Base-by-base conservation (phyloP, 2,888 invertebrate species). In the Lasioglossum zephyrum region DNA sequence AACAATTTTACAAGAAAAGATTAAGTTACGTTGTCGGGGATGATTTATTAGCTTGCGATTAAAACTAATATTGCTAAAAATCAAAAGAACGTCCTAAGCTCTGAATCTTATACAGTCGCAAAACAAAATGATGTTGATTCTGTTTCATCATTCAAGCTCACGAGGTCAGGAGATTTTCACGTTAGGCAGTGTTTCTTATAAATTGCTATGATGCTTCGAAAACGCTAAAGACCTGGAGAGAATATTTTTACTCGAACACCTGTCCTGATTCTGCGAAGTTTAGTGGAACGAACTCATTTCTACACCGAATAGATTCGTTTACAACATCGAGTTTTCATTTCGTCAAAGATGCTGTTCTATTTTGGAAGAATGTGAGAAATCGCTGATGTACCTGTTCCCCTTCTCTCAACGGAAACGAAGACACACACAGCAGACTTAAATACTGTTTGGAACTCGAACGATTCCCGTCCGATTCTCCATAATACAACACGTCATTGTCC, bases 391-490 rank as follows among this genome's bases (percentile, higher is more conserved):
- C 53, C 53, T 53, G 53, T 53, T 53, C 53, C 53, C 53, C 9
- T 53, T 53, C n/a, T 53, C 53, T 53, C 53, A 53, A 9, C 9
- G 53, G 53, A 53, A 53, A 53, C 53, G 53, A n/a, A 53, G 22
- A 53, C n/a, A 53, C n/a, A 53, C 53, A 1, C 53, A 22, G 22
- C 53, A 53, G 53, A 53, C 53, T 53, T 22, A 53, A 53, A 53
- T 53, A 53, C 53, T 53, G 53, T 53, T 53, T 22, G 22, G 53
- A 22, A 53, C 22, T 53, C 2, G 22, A 53, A 53, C 3, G 63
- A 11, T 63, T n/a, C 39, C 16, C 5, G 57, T 70, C 44, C 22
- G 47, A 75, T 49, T 80, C 72, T 49, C 79, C 53, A 9, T 53
- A 44, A 69, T 47, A 16, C 44, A 8, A 39, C 69, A 8, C 75